Evolutionary conservation across 2,113 vertebrate genomes (phyloP).

Genomic region (Rhabdomys dilectus): DNA sequence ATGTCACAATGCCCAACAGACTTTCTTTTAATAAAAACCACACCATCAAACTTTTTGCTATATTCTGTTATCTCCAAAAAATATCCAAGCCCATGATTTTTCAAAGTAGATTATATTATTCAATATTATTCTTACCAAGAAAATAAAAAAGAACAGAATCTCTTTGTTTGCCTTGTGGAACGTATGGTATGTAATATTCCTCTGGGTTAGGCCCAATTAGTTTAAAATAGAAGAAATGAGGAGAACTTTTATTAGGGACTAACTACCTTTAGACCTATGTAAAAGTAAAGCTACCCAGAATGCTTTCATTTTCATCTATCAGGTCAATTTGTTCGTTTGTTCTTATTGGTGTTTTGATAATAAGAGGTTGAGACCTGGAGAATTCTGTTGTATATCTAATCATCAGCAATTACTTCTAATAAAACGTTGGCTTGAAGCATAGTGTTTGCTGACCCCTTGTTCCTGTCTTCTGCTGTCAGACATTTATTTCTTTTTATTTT

Average conservation of each 20-base stretch:
- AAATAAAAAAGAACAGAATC: background rate
- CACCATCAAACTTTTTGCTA: background rate
- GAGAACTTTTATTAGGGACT: background rate
- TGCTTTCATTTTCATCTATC: background rate
- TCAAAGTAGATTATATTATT: background rate
- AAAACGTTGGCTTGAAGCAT: constrained; percentile 24
- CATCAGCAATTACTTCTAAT: constrained; percentile 56
- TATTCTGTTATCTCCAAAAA: background rate
- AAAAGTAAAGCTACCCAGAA: background rate
- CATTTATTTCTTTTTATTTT: background rate
- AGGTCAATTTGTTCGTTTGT: background rate
- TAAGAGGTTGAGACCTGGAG: background rate
- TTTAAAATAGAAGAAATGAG: background rate
- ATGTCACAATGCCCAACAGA: background rate
- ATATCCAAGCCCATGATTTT: background rate
- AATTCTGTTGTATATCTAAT: constrained; percentile 45
- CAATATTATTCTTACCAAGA: background rate
- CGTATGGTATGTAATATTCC: background rate
- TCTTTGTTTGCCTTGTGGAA: background rate
- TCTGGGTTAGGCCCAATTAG: background rate
- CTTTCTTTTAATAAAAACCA: background rate
- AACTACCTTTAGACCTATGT: background rate
- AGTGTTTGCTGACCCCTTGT: constrained; percentile 35
- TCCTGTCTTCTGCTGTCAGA: constrained; percentile 32
- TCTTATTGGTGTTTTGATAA: constrained; percentile 19